Evolutionary conservation across 2,797 vertebrate genomes (phyloP), one percentile per base, ranked within the genome.

Genomic region (Neopelma chrysocephalum): DNA sequence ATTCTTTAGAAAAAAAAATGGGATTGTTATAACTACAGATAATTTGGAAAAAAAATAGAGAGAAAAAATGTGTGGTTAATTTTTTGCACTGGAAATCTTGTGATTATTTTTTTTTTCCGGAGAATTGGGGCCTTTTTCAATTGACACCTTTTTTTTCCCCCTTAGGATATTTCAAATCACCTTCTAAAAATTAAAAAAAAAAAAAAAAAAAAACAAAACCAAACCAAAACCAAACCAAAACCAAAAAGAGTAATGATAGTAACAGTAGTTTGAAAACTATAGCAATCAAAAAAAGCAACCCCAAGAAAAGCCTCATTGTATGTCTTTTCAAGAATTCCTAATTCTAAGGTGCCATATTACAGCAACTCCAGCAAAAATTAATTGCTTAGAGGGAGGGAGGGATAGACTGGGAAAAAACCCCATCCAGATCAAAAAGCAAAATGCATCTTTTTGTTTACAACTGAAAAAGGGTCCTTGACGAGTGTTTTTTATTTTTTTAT

Each of bases 401-500:
- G 90, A 90, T 95, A 27, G 92, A 96, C 95, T 92, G 96, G 93
- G 82, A 53, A 94, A 91, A 96, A 96, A 95, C 13, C 42, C 32
- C 95, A 95, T 96, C 88, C 90, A 96, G 94, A 98, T 84, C 54
- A 96, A 97, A 97, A 98, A 97, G 82, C 96, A 96, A 98, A 98
- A 98, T 98, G 97, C 98, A 97, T 97, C 96, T 97, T 97, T 97
- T 98, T 98, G 94, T 98, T 98, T 98, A 97, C 98, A 98, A 98
- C 98, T 98, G 98, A 98, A 98, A 98, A 98, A 98, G 98, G 98
- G 98, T 98, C 98, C 98, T 98, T 97, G 97, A 98, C 97, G 76
- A 98, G 97, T 98, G 98, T 98, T 98, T 98, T 98, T 98, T 97
- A 97, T 98, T 98, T 98, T 98, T 96, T 98, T 93, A 93, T 97